phyloP scores from a whole-genome alignment of 2,113 vertebrate species.

The Orientallactaga bullata region DNA sequence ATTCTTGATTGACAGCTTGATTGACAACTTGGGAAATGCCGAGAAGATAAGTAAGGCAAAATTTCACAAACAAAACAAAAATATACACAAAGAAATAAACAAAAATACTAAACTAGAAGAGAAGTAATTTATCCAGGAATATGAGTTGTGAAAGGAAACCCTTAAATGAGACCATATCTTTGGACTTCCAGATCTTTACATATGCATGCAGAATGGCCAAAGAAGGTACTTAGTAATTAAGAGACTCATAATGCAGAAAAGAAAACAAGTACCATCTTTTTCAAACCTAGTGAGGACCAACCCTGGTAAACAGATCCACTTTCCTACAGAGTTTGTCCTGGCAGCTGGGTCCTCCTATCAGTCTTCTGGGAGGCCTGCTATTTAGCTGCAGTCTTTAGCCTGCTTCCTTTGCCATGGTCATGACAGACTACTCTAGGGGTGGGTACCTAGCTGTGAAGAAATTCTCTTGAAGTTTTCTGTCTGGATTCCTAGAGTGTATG shows the following conservation, averaged over 20 bases:
- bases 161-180: not conserved
- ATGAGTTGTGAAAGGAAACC: constrained; percentile 5
- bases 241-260: not conserved
- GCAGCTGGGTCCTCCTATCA: not conserved
- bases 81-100: not conserved
- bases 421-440: not conserved
- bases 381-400: not conserved
- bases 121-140: not conserved
- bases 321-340: not conserved
- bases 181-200: not conserved
- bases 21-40: not conserved
- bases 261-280: not conserved
- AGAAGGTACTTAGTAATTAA: not conserved
- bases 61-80: not conserved
- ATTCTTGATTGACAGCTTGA: not conserved
- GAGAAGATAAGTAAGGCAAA: not conserved
- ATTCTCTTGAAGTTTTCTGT: not conserved
- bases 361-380: not conserved
- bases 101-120: not conserved
- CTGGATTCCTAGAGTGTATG: not conserved
- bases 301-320: not conserved
- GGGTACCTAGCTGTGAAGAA: not conserved
- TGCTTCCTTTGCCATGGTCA: not conserved
- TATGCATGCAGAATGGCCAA: not conserved
- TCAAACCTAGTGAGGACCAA: not conserved